These are phyloP conservation scores for Amyelois transitella DNA, from an alignment of 1,140 invertebrate genomes.

Conservation along the genomic window DNA sequence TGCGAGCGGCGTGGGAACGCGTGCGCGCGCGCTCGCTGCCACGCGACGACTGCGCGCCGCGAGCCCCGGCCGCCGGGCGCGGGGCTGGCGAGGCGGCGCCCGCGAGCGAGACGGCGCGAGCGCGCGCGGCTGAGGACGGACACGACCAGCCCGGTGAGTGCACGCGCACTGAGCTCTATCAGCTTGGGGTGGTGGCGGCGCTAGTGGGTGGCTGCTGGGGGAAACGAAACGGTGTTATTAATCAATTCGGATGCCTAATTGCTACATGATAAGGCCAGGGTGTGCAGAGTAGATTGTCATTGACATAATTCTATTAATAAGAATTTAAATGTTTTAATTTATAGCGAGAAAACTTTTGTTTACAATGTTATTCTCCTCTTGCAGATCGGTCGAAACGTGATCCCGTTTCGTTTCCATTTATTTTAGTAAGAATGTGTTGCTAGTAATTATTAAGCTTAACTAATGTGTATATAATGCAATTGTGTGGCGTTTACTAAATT, in stretches of 20 bases:
- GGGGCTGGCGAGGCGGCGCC: conserved; percentile 25
- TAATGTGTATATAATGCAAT: background rate
- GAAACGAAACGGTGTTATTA: background rate
- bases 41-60: conserved; percentile 8
- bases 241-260: no score
- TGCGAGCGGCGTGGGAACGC: conserved; percentile 77
- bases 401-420: background rate
- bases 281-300: no score
- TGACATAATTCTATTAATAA: no score
- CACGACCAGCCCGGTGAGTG: conserved; percentile 75
- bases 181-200: no score
- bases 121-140: conserved; percentile 11
- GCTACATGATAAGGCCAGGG: no score
- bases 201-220: no score
- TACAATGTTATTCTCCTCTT: no score
- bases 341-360: no score
- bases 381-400: no score
- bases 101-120: background rate
- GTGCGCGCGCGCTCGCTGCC: conserved; percentile 18
- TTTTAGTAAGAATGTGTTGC: background rate
- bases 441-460: background rate
- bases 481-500: background rate
- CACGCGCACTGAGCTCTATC: no score
- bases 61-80: conserved; percentile 72
- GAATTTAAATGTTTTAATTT: no score